Evolutionary conservation across 2,888 invertebrate species (phyloP).

Genomic region (Phymatocera aterrima): DNA sequence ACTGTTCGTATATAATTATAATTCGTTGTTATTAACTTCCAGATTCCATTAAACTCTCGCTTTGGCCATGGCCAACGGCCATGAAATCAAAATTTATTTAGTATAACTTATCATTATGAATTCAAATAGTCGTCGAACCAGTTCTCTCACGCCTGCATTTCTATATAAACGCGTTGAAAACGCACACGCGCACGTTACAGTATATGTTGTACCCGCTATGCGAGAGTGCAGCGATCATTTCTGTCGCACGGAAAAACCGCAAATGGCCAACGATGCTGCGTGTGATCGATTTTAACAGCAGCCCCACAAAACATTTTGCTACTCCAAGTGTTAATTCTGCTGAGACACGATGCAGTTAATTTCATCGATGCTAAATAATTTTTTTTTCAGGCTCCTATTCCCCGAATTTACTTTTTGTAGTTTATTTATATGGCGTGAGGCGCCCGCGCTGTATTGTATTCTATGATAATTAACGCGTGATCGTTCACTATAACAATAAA

Average conservation of each 20-base stretch:
- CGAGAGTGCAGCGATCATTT: background rate
- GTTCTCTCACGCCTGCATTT: constrained; percentile 33
- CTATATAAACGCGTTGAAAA: background rate
- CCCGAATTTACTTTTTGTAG: background rate
- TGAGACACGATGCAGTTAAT: too few species aligned
- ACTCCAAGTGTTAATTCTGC: too few species aligned
- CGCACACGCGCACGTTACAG: background rate
- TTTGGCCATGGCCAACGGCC: constrained; percentile 2
- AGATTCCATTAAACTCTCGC: constrained; percentile 1
- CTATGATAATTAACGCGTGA: too few species aligned
- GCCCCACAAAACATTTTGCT: too few species aligned
- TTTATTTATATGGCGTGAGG: background rate
- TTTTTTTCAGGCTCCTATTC: background rate
- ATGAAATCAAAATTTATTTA: constrained; percentile 32
- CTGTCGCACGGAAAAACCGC: constrained; percentile 26
- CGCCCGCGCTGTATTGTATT: too few species aligned
- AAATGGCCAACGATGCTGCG: constrained; percentile 5
- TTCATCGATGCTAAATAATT: too few species aligned
- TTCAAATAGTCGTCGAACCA: constrained; percentile 47
- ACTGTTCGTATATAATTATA: background rate
- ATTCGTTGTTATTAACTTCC: background rate
- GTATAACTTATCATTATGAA: constrained; percentile 1
- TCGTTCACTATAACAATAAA: background rate
- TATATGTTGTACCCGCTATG: background rate
- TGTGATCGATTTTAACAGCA: background rate